Percentiles rank a stretch among this genome's conserved stretches.
phyloP scores from a whole-genome alignment of 2,113 vertebrate genomes.

The Semicossyphus pulcher region DNA sequence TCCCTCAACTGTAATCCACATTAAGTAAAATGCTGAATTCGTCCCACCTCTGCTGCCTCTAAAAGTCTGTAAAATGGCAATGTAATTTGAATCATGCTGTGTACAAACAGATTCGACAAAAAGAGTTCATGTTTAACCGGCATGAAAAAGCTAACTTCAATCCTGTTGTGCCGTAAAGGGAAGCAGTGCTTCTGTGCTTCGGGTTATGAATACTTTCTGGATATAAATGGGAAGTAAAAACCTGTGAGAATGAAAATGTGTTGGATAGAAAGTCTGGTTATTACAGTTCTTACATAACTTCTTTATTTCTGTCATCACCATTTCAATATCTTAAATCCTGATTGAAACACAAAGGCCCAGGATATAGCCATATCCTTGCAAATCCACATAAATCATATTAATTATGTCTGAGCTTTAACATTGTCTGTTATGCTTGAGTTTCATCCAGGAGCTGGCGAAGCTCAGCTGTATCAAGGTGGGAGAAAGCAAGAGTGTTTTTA shows the following conservation, averaged over 20 bases:
- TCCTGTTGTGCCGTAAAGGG: neutral
- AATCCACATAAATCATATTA: slow-evolving; percentile 30
- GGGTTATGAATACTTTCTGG: neutral
- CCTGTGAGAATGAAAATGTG: neutral
- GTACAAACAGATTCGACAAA: slow-evolving; percentile 15
- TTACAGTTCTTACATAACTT: neutral
- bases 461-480: neutral
- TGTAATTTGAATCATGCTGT: slow-evolving; percentile 14
- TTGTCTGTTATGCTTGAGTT: slow-evolving; percentile 13
- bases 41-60: neutral
- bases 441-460: neutral
- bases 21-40: slow-evolving; percentile 8
- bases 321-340: neutral
- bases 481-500: neutral
- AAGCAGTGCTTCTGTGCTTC: too few species aligned
- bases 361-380: slow-evolving; percentile 3
- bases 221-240: slow-evolving; percentile 15
- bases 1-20: slow-evolving; percentile 7
- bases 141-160: neutral
- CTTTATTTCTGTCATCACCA: neutral
- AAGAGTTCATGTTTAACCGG: neutral
- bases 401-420: slow-evolving; percentile 2
- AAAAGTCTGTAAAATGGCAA: slow-evolving; percentile 4
- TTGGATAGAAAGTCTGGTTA: neutral
- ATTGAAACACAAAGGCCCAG: slow-evolving; percentile 20